Evolutionary conservation across 2,113 vertebrate genomes (phyloP).

Genomic region (Astur gentilis): DNA sequence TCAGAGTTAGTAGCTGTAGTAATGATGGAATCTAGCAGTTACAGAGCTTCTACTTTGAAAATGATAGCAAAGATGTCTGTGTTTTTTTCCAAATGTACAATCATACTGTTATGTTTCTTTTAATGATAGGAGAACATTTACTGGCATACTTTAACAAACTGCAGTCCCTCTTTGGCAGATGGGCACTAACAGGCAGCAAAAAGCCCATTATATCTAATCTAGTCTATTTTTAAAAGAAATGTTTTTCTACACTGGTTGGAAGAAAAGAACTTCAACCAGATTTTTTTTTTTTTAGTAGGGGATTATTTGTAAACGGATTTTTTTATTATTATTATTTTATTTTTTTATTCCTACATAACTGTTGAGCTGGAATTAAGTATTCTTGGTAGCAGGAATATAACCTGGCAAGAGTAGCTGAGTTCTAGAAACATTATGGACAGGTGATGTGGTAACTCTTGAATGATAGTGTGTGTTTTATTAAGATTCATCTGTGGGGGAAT

Average conservation of each 20-base stretch:
- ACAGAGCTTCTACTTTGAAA: background rate
- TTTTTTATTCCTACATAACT: background rate
- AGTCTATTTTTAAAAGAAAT: background rate
- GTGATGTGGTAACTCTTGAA: background rate
- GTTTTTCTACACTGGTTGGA: background rate
- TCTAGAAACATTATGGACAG: background rate
- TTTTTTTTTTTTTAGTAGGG: background rate
- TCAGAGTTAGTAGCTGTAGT: background rate
- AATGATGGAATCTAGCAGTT: background rate
- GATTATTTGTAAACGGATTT: background rate
- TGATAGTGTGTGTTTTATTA: background rate
- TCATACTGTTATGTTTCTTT: background rate
- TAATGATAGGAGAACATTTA: background rate
- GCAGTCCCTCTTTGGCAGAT: background rate
- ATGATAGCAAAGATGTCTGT: background rate
- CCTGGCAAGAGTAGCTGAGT: background rate
- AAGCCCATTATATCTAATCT: background rate
- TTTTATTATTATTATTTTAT: too few relatives aligned
- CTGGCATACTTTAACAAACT: background rate
- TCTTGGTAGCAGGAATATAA: background rate
- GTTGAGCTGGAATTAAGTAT: background rate
- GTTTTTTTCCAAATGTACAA: background rate
- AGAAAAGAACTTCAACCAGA: background rate
- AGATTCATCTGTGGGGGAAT: background rate
- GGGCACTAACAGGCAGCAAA: background rate